phyloP scores from a whole-genome alignment of 2,888 invertebrate genomes.

The Podotricha telesiphe region DNA sequence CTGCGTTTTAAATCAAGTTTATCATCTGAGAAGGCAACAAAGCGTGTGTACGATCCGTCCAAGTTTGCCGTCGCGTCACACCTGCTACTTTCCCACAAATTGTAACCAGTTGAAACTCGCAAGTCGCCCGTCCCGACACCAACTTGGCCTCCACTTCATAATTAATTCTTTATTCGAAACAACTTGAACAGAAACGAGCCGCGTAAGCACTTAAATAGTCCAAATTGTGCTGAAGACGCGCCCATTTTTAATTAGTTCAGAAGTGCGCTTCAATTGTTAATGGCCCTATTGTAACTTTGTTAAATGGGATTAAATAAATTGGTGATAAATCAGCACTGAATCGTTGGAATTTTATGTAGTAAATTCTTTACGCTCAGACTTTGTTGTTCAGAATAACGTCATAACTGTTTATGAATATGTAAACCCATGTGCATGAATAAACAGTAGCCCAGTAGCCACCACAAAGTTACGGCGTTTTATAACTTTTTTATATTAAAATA shows the following conservation, averaged over 20 bases:
- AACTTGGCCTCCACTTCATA: slow-evolving; percentile 78
- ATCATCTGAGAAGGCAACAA: slow-evolving; percentile 79
- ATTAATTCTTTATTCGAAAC: slow-evolving; percentile 83
- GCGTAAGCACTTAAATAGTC: slow-evolving; percentile 81
- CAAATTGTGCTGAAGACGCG: slow-evolving; percentile 77
- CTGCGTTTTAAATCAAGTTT: slow-evolving; percentile 81
- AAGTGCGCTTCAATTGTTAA: slow-evolving; percentile 76
- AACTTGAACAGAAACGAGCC: slow-evolving; percentile 77
- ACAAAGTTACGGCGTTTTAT: slow-evolving; percentile 29
- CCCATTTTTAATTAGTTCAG: slow-evolving; percentile 81
- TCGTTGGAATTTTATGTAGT: slow-evolving; percentile 37
- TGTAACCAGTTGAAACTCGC: slow-evolving; percentile 74
- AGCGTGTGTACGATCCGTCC: slow-evolving; percentile 68
- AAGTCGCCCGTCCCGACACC: slow-evolving; percentile 65
- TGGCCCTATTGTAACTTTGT: slow-evolving; percentile 68
- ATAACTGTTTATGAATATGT: slow-evolving; percentile 32
- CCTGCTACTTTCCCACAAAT: slow-evolving; percentile 81
- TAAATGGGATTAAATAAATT: slow-evolving; percentile 50
- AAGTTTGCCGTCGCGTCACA: slow-evolving; percentile 73
- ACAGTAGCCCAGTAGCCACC: slow-evolving; percentile 23
- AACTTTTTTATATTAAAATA: slow-evolving; percentile 22
- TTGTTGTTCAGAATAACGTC: slow-evolving; percentile 28
- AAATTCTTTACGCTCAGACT: slow-evolving; percentile 28
- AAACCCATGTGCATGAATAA: slow-evolving; percentile 30
- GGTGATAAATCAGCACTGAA: slow-evolving; percentile 45